Evolutionary conservation across 1,140 invertebrate species (phyloP).

Genomic region (Aplysia californica): DNA sequence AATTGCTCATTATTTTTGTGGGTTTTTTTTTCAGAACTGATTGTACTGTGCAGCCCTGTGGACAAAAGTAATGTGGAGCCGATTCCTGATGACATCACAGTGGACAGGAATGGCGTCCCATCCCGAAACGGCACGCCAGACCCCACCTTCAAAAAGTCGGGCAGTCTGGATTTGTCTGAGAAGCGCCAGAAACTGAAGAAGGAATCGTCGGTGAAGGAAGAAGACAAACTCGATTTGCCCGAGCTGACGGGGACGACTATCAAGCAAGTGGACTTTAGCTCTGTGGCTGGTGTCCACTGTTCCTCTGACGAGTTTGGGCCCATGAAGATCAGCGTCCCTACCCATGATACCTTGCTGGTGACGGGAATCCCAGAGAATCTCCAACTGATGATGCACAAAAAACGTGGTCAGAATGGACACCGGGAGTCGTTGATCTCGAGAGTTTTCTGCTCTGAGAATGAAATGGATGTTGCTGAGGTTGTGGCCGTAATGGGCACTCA

Average conservation of each 20-base stretch:
- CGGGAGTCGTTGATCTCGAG: conserved; percentile 38
- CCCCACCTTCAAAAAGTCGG: conserved; percentile 9
- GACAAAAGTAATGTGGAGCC: conserved; percentile 39
- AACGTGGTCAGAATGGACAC: conserved; percentile 21
- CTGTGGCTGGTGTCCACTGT: conserved; percentile 45
- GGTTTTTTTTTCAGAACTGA: conserved; percentile 43
- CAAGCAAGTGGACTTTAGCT: conserved; percentile 54
- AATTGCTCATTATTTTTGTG: conserved; percentile 4
- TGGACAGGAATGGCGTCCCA: conserved; percentile 4
- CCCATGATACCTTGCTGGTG: conserved; percentile 50
- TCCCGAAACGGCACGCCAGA: conserved; percentile 5
- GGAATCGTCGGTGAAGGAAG: conserved; percentile 28
- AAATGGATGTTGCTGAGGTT: conserved; percentile 51
- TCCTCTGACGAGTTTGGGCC: conserved; percentile 45
- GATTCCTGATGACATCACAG: conserved; percentile 29
- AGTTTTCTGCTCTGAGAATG: conserved; percentile 49
- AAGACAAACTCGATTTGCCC: conserved; percentile 29
- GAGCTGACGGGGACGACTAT: conserved; percentile 35
- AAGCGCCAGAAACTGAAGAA: conserved; percentile 15
- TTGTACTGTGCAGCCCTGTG: conserved; percentile 58
- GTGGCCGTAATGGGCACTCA: conserved; percentile 24
- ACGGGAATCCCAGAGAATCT: conserved; percentile 47
- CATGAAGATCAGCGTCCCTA: conserved; percentile 56
- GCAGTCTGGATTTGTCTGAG: conserved; percentile 11
- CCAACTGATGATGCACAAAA: conserved; percentile 48